Evolutionary conservation across 2,797 vertebrate genomes (phyloP).

Genomic region (Enteromius viviparus): DNA sequence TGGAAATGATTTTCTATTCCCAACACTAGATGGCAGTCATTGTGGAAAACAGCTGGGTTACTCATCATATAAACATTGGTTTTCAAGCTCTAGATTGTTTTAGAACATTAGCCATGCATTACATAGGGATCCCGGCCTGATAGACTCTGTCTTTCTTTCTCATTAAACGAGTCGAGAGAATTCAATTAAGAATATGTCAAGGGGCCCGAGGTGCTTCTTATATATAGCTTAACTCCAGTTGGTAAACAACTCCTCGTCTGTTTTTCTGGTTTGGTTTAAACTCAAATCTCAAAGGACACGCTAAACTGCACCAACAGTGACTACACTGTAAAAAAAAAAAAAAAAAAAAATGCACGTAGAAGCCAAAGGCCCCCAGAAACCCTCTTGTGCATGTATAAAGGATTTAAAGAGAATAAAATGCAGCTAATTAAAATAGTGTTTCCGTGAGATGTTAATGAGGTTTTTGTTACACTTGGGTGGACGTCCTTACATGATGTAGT

Average conservation of each 20-base stretch:
- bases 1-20: not conserved
- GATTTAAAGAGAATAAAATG: constrained; percentile 54
- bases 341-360: not conserved
- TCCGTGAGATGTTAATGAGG: constrained; percentile 69
- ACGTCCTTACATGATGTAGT: constrained; percentile 62
- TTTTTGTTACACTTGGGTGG: constrained; percentile 63
- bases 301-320: constrained; percentile 36
- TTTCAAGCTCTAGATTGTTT: constrained; percentile 37
- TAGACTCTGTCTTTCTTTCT: constrained; percentile 44
- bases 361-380: constrained; percentile 32
- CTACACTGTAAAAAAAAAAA: not conserved
- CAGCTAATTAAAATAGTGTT: constrained; percentile 70
- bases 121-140: constrained; percentile 36
- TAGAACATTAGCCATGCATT: constrained; percentile 45
- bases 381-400: constrained; percentile 51
- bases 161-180: constrained; percentile 36
- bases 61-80: constrained; percentile 40
- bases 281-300: constrained; percentile 36
- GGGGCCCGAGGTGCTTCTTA: constrained; percentile 25
- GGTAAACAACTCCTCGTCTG: constrained; percentile 25
- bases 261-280: constrained; percentile 41
- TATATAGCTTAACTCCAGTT: constrained; percentile 34
- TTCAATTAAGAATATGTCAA: constrained; percentile 46
- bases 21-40: constrained; percentile 12
- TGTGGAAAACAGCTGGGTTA: constrained; percentile 7